phyloP scores from a whole-genome alignment of 2,888 invertebrate genomes.

The Cheilosia vulpina region DNA sequence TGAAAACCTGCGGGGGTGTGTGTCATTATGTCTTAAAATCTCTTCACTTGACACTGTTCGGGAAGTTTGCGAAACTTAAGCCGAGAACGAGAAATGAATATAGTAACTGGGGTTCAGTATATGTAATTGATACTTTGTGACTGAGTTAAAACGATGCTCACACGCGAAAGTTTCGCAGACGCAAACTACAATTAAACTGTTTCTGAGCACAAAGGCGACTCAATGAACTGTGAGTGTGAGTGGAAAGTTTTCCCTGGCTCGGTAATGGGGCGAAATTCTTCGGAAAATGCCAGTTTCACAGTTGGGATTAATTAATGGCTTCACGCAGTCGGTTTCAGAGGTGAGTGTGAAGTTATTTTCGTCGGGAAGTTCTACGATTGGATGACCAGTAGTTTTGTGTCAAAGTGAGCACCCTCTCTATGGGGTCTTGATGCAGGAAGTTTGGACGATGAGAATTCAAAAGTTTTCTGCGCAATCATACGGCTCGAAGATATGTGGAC shows the following conservation, averaged over 20 bases:
- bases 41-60: not conserved
- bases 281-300: constrained; percentile 24
- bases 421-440: not conserved
- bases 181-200: constrained; percentile 19
- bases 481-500: too few species aligned
- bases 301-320: constrained; percentile 35
- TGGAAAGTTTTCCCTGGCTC: not conserved
- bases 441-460: not conserved
- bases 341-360: constrained; percentile 2
- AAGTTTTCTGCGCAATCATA: not conserved
- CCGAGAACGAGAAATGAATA: not conserved
- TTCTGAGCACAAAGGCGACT: not conserved
- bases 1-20: not conserved
- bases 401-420: not conserved
- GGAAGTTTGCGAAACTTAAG: not conserved
- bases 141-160: constrained; percentile 31
- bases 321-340: not conserved
- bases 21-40: constrained; percentile 34
- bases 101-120: not conserved
- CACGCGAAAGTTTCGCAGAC: constrained; percentile 14
- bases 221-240: constrained; percentile 14
- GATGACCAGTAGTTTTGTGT: not conserved
- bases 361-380: not conserved
- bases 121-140: constrained; percentile 33
- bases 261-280: constrained; percentile 2